Evolutionary conservation across 2,113 vertebrate genomes (phyloP), one percentile per base, ranked within the genome.

Genomic region (Thermophis baileyi): DNA sequence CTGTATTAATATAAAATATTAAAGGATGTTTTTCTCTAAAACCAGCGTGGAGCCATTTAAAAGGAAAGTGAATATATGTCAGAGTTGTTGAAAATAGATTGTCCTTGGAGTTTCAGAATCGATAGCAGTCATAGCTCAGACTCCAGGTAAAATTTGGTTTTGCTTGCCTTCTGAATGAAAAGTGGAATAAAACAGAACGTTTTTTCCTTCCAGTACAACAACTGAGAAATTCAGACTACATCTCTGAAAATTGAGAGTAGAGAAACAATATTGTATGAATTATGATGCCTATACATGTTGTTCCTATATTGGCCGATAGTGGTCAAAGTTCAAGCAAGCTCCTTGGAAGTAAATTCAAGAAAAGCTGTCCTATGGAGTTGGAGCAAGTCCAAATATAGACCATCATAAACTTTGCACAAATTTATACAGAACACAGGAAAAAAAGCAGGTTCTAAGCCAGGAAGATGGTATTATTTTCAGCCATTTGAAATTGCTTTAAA

Each of bases 61-160:
- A 85, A 0, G 9, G 91, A 93, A 93, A 27, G 40, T 88, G 89
- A 49, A 27, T 91, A 55, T 20, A 89, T 18, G 47, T 49, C n/a
- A 89, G 46, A 53, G 93, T 51, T 88, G 0, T 40, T 88, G 1
- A 90, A 46, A 95, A 46, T 0, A 94, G 27, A 93, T 5, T 91
- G 49, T 92, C 89, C n/a, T 69, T 92, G 94, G 57, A 95, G 90
- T 91, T 60, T 94, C 85, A 47, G 46, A 90, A 91, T 25, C 24
- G 63, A 46, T 88, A 54, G 35, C 51, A 91, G 81, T 25, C 24
- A 3, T 57, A 89, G 49, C 25, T 86, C 46, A 60, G 60, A 47
- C 12, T 85, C 25, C 27, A 60, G 91, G n/a, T 57, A 81, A 85
- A 27, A 49, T 92, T 74, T 89, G 85, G 55, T 92, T 88, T 46